These are phyloP conservation scores for Heteromormyrus szaboi DNA, from an alignment of 2,797 vertebrate genomes.

Conservation along the genomic window DNA sequence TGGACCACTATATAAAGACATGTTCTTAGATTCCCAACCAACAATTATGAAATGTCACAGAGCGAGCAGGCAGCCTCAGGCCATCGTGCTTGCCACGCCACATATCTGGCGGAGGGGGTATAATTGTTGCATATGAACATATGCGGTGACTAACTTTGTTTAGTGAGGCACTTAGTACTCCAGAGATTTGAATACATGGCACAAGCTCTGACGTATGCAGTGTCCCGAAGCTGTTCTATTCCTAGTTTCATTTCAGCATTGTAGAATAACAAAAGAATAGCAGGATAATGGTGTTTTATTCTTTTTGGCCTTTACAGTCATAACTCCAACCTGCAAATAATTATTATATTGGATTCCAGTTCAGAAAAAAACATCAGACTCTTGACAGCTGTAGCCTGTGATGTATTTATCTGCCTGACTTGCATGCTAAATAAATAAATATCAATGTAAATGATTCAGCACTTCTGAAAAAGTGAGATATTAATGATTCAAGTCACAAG, in stretches of 20 bases:
- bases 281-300: not conserved
- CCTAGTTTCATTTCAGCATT: not conserved
- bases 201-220: not conserved
- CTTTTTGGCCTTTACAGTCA: not conserved
- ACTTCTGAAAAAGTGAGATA: not conserved
- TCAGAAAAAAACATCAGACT: not conserved
- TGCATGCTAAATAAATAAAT: not conserved
- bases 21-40: not conserved
- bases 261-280: not conserved
- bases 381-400: not conserved
- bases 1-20: not conserved
- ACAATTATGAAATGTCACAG: slow-evolving; percentile 5
- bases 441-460: not conserved
- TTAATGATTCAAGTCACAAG: not conserved
- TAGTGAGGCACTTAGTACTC: not conserved
- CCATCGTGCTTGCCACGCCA: not conserved
- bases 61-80: not conserved
- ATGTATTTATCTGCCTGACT: not conserved
- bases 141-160: not conserved
- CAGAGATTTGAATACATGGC: not conserved
- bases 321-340: not conserved
- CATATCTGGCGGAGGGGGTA: not conserved
- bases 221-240: not conserved
- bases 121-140: not conserved
- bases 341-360: not conserved